phyloP scores from a whole-genome alignment of 2,888 invertebrate genomes.

The Muschampia plurimacula region DNA sequence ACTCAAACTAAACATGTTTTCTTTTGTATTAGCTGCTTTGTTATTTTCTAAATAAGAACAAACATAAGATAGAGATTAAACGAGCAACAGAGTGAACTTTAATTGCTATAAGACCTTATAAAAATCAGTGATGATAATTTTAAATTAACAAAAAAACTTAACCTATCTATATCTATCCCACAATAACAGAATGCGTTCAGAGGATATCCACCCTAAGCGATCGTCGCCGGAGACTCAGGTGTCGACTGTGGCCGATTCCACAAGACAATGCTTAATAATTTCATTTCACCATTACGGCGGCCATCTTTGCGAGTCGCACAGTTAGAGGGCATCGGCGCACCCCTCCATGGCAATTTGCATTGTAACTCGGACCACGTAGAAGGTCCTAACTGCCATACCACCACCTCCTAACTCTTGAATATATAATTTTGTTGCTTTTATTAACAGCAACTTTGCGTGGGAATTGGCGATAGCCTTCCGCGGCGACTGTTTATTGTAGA shows the following conservation, averaged over 20 bases:
- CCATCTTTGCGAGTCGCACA: slow-evolving; percentile 84
- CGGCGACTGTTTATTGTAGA: slow-evolving; percentile 81
- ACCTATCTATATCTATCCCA: background rate
- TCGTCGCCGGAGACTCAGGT: slow-evolving; percentile 77
- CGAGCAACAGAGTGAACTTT: too few species aligned
- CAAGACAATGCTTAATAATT: slow-evolving; percentile 86
- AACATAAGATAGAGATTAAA: too few species aligned
- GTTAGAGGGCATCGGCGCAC: slow-evolving; percentile 84
- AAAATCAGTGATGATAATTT: background rate
- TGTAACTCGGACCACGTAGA: slow-evolving; percentile 85
- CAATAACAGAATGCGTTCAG: background rate
- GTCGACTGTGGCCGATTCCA: slow-evolving; percentile 85
- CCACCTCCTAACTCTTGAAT: slow-evolving; percentile 85
- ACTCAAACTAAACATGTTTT: background rate
- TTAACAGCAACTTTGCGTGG: slow-evolving; percentile 85
- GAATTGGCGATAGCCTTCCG: slow-evolving; percentile 83
- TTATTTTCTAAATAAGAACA: background rate
- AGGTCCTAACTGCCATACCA: slow-evolving; percentile 80
- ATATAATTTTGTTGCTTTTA: slow-evolving; percentile 86
- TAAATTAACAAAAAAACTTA: background rate
- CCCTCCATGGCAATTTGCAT: slow-evolving; percentile 85
- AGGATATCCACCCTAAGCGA: slow-evolving; percentile 71
- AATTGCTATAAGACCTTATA: too few species aligned
- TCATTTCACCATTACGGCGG: slow-evolving; percentile 85
- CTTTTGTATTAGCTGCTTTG: background rate